These are phyloP conservation scores for Sthenelais limicola DNA, from an alignment of 2,888 invertebrate species.

Conservation along the genomic window DNA sequence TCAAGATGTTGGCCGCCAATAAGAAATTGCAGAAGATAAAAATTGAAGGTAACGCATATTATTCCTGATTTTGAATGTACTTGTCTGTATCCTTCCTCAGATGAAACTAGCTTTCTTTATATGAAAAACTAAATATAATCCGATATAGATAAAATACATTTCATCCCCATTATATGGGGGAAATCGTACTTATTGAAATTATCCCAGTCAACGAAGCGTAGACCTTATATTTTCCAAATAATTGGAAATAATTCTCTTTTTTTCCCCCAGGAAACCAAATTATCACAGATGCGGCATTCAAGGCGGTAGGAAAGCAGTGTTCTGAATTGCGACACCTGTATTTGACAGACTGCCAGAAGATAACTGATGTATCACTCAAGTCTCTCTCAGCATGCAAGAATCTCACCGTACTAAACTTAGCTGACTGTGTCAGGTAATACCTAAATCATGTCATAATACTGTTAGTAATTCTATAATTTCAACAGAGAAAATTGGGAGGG, in stretches of 20 bases:
- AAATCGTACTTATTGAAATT: no score
- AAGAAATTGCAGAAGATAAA: slow-evolving; percentile 64
- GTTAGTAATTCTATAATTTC: no score
- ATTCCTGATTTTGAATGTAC: neutral
- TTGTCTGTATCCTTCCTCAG: no score
- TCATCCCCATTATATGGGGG: no score
- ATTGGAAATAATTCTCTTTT: neutral
- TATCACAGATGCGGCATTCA: slow-evolving; percentile 66
- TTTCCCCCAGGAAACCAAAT: slow-evolving; percentile 63
- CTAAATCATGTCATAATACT: no score
- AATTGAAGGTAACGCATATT: slow-evolving; percentile 62
- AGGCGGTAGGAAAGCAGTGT: slow-evolving; percentile 66
- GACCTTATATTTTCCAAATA: no score
- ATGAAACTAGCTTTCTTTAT: no score
- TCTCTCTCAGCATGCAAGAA: slow-evolving; percentile 61
- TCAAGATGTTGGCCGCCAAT: slow-evolving; percentile 64
- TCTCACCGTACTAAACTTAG: slow-evolving; percentile 70
- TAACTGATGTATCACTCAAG: slow-evolving; percentile 69
- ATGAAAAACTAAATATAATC: no score
- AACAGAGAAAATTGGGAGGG: no score
- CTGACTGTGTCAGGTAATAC: slow-evolving; percentile 70
- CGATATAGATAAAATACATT: no score
- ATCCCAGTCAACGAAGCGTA: no score
- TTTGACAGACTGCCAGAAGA: slow-evolving; percentile 68
- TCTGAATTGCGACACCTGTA: slow-evolving; percentile 67